Percentiles rank a stretch among this genome's conserved stretches.
Evolutionary conservation across 1,140 invertebrate species (phyloP).

Genomic region (Dendroctonus valens): DNA sequence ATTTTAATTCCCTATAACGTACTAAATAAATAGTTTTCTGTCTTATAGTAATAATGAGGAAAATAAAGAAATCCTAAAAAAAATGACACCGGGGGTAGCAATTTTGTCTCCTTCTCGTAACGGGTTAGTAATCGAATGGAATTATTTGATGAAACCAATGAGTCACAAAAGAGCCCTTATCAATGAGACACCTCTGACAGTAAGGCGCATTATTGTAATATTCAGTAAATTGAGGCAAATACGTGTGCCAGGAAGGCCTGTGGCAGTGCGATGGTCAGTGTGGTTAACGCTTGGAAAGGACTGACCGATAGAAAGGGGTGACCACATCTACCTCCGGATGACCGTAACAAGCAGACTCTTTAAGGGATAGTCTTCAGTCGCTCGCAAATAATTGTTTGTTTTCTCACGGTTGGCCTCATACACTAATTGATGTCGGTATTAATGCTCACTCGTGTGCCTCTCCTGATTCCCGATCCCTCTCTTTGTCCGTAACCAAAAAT

Average conservation of each 20-base stretch:
- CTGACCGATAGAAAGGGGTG: slow-evolving; percentile 42
- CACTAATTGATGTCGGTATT: slow-evolving; percentile 51
- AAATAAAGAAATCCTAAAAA: too few species aligned
- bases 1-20: too few species aligned
- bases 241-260: slow-evolving; percentile 35
- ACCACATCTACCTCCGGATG: slow-evolving; percentile 39
- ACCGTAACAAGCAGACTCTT: slow-evolving; percentile 47
- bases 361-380: slow-evolving; percentile 44
- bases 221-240: slow-evolving; percentile 46
- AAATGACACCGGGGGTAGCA: too few species aligned
- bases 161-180: too few species aligned
- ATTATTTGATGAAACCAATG: too few species aligned
- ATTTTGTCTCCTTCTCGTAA: too few species aligned
- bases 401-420: slow-evolving; percentile 48
- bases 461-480: slow-evolving; percentile 39
- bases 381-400: slow-evolving; percentile 51
- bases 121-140: too few species aligned
- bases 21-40: too few species aligned
- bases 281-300: slow-evolving; percentile 37
- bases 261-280: slow-evolving; percentile 41
- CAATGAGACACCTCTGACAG: too few species aligned
- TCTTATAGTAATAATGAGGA: too few species aligned
- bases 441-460: slow-evolving; percentile 43
- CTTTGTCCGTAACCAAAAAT: slow-evolving; percentile 40
- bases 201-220: slow-evolving; percentile 32